These are phyloP conservation scores for Trididemnum clinides DNA, from an alignment of 23 tunicate species.

Conservation along the genomic window DNA sequence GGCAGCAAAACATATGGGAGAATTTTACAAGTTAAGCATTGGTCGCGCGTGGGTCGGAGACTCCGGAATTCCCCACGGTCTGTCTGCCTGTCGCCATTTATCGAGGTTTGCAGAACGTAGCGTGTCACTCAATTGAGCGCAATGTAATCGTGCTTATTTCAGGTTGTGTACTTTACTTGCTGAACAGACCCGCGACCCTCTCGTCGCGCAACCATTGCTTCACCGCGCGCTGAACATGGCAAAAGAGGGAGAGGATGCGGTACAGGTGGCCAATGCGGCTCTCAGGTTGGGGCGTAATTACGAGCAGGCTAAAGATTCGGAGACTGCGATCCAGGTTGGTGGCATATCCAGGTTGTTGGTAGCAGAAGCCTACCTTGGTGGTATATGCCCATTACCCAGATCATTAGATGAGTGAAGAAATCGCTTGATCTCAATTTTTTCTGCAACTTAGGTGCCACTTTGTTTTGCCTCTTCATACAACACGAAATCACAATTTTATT, in stretches of 20 bases:
- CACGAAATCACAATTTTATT: no score
- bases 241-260: conserved; percentile 70
- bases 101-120: conserved; percentile 52
- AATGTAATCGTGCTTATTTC: background rate
- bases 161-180: conserved; percentile 63
- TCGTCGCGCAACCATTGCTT: conserved; percentile 33
- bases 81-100: conserved; percentile 68
- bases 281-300: conserved; percentile 69
- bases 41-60: conserved; percentile 83
- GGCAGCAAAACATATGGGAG: conserved; percentile 64
- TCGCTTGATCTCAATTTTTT: no score
- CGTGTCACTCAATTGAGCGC: background rate
- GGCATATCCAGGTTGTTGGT: no score
- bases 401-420: no score
- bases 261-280: conserved; percentile 79
- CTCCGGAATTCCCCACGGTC: conserved; percentile 29
- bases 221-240: conserved; percentile 69
- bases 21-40: conserved; percentile 56
- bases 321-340: conserved; percentile 70
- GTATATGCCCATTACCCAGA: no score
- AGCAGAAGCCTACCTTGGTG: no score
- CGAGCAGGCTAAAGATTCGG: conserved; percentile 70
- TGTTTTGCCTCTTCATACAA: no score
- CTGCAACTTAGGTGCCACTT: no score
- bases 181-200: background rate